These are phyloP conservation scores for Rhagoletis zephyria DNA, from an alignment of 1,140 invertebrate genomes.

Conservation along the genomic window DNA sequence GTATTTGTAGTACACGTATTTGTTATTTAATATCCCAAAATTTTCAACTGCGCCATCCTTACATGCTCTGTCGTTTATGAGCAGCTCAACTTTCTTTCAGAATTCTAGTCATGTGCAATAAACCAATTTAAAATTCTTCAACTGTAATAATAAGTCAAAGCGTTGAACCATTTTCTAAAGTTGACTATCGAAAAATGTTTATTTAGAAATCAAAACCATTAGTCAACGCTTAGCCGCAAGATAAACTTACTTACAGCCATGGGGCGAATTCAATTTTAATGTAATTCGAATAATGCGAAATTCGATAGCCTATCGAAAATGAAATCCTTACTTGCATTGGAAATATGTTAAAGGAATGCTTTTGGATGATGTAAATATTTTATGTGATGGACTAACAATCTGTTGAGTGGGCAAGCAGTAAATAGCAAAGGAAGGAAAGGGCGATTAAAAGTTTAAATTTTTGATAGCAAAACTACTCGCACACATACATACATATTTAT, in stretches of 20 bases:
- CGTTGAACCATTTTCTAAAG: neutral
- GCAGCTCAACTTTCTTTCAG: neutral
- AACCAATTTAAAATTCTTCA: neutral
- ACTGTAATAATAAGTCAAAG: neutral
- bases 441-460: neutral
- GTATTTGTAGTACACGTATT: no score
- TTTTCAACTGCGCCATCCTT: no score
- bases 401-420: neutral
- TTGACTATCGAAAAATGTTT: neutral
- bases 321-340: neutral
- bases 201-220: conserved; percentile 9
- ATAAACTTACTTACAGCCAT: neutral
- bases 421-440: no score
- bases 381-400: neutral
- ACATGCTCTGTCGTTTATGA: no score
- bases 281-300: conserved; percentile 9
- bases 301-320: neutral
- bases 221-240: neutral
- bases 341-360: neutral
- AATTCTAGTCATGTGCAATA: conserved; percentile 5
- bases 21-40: no score
- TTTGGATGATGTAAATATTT: conserved; percentile 21
- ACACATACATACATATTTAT: neutral
- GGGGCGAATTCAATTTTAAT: conserved; percentile 25
- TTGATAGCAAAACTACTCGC: neutral